Evolutionary conservation across 2,113 vertebrate genomes (phyloP), one percentile per base, ranked within the genome.

Genomic region (Nannospalax galili): DNA sequence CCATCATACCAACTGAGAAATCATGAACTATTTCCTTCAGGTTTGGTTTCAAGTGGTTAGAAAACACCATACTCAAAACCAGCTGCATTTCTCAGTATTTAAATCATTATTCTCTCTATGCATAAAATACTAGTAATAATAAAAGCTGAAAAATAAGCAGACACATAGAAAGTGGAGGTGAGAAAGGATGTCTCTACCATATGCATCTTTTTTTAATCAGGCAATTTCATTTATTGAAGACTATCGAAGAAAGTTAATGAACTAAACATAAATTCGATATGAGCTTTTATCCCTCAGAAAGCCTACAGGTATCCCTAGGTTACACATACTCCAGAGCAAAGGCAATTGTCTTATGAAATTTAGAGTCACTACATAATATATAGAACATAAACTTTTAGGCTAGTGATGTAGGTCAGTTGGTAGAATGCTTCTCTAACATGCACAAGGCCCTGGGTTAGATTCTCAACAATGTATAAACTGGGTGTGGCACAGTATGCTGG

Each of bases 1-100:
- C 7, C 45, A 77, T 77, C n/a, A 64, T 74, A 48, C 52, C 11
- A 70, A 58, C 9, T 85, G 45, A 89, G 35, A 88, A 70, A 3
- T 24, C 24, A 69, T 64, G 35, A 64, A 48, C 48, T 20, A 12
- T 81, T 73, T 22, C 64, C 52, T 87, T 62, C 14, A 60, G 45
- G 22, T 56, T 90, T 78, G 79, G n/a, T 16, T 80, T 86, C 84
- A 92, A 94, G 58, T 30, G 81, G 9, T 6, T 80, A 95, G 28
- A 28, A 88, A 79, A 42, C 4, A 65, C 12, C 10, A 24, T 78
- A n/a, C 48, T 35, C 79, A 37, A 14, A 90, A 78, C 77, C 45
- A 64, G 35, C 22, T 56, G 3, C 52, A 86, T 37, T 73, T 35
- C 40, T 72, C 17, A 69, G 22, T 90, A 65, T 62, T 82, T 86